Conservation (phyloP, 2,888 invertebrate genomes). For the Crematogaster levior region DNA sequence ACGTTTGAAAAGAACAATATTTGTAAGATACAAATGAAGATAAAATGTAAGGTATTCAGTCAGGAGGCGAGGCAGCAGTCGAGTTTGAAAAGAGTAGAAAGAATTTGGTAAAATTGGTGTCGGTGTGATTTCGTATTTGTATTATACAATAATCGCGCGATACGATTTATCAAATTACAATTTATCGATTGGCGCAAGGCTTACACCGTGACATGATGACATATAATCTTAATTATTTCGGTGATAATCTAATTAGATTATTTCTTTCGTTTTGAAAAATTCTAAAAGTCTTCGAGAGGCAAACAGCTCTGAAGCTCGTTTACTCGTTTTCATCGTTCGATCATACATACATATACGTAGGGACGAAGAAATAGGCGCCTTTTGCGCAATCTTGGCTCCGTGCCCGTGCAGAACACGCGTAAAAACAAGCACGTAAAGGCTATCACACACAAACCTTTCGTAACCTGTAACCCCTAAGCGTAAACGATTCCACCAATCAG, state of each 20-base stretch:
- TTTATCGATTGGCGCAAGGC: too few species aligned
- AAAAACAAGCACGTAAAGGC: too few species aligned
- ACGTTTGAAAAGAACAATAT: background rate
- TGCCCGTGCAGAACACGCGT: too few species aligned
- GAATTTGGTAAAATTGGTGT: slow-evolving; percentile 1
- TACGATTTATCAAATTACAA: background rate
- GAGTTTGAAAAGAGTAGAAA: too few species aligned
- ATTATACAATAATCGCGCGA: background rate
- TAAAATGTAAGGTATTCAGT: background rate
- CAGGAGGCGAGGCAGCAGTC: background rate
- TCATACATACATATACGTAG: background rate
- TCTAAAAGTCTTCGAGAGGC: background rate
- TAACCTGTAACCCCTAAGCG: too few species aligned
- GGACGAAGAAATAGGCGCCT: slow-evolving; percentile 20
- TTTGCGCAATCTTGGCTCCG: slow-evolving; percentile 44
- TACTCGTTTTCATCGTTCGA: background rate
- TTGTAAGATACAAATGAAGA: background rate
- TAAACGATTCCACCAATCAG: too few species aligned
- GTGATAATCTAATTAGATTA: background rate
- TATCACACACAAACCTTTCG: too few species aligned
- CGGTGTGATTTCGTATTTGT: slow-evolving; percentile 1
- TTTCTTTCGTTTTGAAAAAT: background rate
- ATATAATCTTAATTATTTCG: background rate
- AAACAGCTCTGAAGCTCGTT: background rate
- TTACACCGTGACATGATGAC: too few species aligned